Base-by-base conservation (phyloP, 2,113 vertebrate genomes). In the Mesoclemmys tuberculata region DNA sequence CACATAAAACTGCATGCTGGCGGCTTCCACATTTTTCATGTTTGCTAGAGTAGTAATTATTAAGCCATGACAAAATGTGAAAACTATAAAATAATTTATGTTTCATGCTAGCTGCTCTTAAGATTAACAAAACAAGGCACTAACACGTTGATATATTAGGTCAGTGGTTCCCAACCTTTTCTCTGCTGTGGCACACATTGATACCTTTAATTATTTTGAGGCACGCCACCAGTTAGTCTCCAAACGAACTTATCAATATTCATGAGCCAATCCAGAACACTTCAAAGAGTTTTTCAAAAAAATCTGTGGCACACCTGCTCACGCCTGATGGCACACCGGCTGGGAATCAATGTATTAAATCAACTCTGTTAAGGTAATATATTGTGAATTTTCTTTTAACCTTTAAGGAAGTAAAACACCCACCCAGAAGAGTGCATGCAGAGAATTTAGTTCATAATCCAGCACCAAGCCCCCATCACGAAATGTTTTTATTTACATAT, bases 371-470 rank as follows among this genome's bases (percentile, higher is more conserved):
- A 46, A 46, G 46, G 8, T 46, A 46, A 46, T 46, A 46, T 46
- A 5, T 46, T 46, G 46, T 85, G 26, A 48, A 8, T 78, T 6
- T 52, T 85, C 29, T 0, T 46, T 54, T 27, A 7, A 54, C 29
- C 89, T 88, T 74, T 46, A 77, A 82, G 55, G 51, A 3, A 8
- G 1, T n/a, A 56, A 82, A 90, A 9, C 6, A 56, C 8, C 68
- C 27, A 58, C 68, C 10, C 80, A 55, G 44, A 82, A 93, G 52
- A 38, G 24, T 94, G 41, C 27, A 83, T 8, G 56, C 64, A 35
- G 3, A 71, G 85, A 92, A 74, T 0, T 4, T 4, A 90, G 12
- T 88, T 41, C 71, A 77, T 35, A 90, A 83, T 3, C 3, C 48
- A 56, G 0, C 10, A 78, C 38, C 92, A 88, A 3, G 26, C 14